Conservation (phyloP, 2,113 vertebrate genomes). For the Pantherophis guttatus region DNA sequence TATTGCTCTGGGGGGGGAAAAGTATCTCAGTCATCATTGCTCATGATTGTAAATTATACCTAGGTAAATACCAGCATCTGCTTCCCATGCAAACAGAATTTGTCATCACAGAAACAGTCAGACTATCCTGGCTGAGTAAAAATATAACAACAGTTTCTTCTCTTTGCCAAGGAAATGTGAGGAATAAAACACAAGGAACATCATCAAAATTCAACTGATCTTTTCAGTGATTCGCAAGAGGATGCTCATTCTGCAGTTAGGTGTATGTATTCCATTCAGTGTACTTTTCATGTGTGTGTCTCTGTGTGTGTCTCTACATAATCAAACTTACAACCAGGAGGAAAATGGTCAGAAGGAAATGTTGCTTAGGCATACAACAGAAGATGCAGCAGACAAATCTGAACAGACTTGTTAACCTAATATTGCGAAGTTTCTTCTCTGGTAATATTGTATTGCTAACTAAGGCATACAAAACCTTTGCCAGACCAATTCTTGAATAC, state of each 20-base stretch:
- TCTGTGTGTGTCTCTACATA: not conserved
- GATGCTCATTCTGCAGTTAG: not conserved
- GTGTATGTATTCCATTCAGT: not conserved
- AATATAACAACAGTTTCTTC: not conserved
- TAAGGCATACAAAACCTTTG: no score
- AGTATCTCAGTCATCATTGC: conserved; percentile 15
- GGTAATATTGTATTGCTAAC: no score
- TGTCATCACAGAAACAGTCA: conserved; percentile 44
- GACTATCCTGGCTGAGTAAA: conserved; percentile 34
- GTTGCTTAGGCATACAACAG: not conserved
- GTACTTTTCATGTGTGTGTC: not conserved
- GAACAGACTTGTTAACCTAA: not conserved
- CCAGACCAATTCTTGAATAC: no score
- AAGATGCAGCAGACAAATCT: not conserved
- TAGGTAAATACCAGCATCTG: conserved; percentile 63
- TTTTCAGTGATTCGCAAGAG: not conserved
- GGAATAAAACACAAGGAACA: not conserved
- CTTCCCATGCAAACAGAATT: conserved; percentile 40
- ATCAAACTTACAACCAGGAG: not conserved
- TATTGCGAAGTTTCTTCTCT: no score
- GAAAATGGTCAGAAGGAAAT: not conserved
- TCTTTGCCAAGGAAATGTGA: conserved; percentile 45
- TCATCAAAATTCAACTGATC: not conserved
- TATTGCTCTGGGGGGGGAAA: not conserved
- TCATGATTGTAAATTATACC: conserved; percentile 49